phyloP scores from a whole-genome alignment of 2,797 vertebrate genomes.

The Brotogeris chrysoptera region DNA sequence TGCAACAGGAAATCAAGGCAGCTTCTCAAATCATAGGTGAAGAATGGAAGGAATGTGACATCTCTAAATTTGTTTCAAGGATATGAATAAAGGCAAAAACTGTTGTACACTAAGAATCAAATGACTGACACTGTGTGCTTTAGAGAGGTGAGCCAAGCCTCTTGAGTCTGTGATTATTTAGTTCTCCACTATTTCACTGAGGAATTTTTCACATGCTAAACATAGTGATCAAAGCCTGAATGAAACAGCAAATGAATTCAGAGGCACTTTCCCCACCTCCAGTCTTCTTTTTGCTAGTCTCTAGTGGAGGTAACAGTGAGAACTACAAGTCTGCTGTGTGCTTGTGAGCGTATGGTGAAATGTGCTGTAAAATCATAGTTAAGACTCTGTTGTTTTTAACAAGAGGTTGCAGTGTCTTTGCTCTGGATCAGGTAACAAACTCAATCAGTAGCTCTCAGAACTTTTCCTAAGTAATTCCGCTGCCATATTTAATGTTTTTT shows the following conservation, averaged over 20 bases:
- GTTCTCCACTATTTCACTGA: constrained; percentile 36
- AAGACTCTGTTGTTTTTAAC: background rate
- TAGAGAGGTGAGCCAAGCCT: constrained; percentile 32
- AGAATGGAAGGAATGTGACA: constrained; percentile 66
- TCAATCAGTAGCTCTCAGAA: background rate
- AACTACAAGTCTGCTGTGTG: background rate
- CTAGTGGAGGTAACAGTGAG: background rate
- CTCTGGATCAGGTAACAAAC: background rate
- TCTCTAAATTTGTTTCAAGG: constrained; percentile 70
- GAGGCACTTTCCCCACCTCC: background rate
- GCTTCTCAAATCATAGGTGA: constrained; percentile 66
- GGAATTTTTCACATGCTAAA: constrained; percentile 50
- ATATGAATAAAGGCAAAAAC: constrained; percentile 61
- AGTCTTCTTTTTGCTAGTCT: background rate
- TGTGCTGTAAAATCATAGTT: background rate
- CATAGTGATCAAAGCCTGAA: constrained; percentile 57
- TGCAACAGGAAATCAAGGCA: constrained; percentile 66
- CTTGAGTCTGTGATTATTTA: constrained; percentile 42
- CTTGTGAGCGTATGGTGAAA: background rate
- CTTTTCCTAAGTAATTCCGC: background rate
- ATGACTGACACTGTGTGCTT: constrained; percentile 9
- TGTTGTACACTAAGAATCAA: background rate
- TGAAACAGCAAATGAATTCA: constrained; percentile 36
- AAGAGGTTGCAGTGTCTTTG: background rate
- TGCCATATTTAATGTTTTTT: background rate